These are phyloP conservation scores for Pristionchus fissidentatus DNA, from an alignment of 2,888 invertebrate species.

Conservation along the genomic window DNA sequence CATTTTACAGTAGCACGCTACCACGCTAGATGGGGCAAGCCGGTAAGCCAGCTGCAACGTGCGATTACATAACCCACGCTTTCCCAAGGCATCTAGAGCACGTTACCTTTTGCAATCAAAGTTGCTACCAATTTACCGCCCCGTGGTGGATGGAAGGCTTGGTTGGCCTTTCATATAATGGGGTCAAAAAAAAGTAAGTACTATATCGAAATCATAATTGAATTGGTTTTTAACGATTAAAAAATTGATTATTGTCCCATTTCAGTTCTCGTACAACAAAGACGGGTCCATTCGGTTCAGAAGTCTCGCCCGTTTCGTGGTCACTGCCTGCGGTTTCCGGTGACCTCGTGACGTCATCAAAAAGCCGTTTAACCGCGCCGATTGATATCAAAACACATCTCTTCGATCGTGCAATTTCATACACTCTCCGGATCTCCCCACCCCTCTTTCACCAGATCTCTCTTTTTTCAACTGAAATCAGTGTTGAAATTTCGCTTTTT, in stretches of 20 bases:
- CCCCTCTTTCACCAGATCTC: not conserved
- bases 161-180: too few relatives aligned
- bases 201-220: not conserved
- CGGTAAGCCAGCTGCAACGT: too few relatives aligned
- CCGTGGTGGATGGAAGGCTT: too few relatives aligned
- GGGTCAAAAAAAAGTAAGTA: not conserved
- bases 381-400: too few relatives aligned
- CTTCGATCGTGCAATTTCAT: not conserved
- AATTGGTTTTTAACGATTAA: not conserved
- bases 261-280: not conserved
- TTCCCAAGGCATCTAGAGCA: too few relatives aligned
- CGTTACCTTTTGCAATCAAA: not conserved
- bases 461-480: not conserved
- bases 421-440: not conserved
- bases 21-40: too few relatives aligned
- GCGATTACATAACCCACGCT: too few relatives aligned
- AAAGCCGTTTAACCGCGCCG: not conserved
- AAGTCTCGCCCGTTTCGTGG: not conserved
- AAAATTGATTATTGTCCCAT: not conserved
- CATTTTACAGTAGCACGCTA: too few relatives aligned
- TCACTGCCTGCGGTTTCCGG: conserved; percentile 24
- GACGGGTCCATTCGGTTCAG: conserved; percentile 2
- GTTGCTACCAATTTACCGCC: too few relatives aligned
- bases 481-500: too few relatives aligned
- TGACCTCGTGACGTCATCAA: conserved; percentile 17